phyloP scores from a whole-genome alignment of 2,113 vertebrate genomes.

The Triplophysa rosa region DNA sequence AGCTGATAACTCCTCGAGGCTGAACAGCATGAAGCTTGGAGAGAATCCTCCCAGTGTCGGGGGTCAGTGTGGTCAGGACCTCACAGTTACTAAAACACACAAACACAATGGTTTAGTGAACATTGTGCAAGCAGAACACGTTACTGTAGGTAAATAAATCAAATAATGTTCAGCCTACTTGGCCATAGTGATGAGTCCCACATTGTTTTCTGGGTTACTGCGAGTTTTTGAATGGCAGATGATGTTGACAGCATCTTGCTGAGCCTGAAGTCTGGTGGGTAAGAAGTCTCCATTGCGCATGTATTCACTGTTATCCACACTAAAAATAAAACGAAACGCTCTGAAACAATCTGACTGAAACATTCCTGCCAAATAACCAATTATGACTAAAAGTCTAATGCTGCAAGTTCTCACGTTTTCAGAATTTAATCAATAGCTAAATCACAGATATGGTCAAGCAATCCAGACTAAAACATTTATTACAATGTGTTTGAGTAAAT shows the following conservation, averaged over 20 bases:
- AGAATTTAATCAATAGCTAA: not conserved
- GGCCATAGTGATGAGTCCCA: conserved; percentile 94
- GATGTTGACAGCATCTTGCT: conserved; percentile 96
- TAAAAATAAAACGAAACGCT: conserved; percentile 54
- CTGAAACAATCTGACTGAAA: too few species aligned
- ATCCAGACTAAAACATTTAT: not conserved
- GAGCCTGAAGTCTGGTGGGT: conserved; percentile 93
- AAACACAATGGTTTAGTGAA: not conserved
- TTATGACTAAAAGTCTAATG: not conserved
- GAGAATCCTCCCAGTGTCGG: conserved; percentile 90
- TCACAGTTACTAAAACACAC: conserved; percentile 85
- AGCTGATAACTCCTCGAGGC: conserved; percentile 89
- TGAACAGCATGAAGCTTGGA: conserved; percentile 95
- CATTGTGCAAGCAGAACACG: not conserved
- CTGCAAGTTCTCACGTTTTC: not conserved
- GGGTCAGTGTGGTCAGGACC: conserved; percentile 92
- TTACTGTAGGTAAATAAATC: not conserved
- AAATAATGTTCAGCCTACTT: conserved; percentile 74
- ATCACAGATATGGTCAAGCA: not conserved
- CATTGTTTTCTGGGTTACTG: conserved; percentile 94
- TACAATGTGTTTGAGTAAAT: not conserved
- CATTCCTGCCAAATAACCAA: not conserved
- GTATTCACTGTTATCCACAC: conserved; percentile 97
- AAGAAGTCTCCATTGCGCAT: conserved; percentile 98
- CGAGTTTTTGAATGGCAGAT: conserved; percentile 88